A percentile compares a stretch with the other conserved stretches of the same genome.
phyloP scores from a whole-genome alignment of 2,888 invertebrate genomes.

The Xestia ashworthii region DNA sequence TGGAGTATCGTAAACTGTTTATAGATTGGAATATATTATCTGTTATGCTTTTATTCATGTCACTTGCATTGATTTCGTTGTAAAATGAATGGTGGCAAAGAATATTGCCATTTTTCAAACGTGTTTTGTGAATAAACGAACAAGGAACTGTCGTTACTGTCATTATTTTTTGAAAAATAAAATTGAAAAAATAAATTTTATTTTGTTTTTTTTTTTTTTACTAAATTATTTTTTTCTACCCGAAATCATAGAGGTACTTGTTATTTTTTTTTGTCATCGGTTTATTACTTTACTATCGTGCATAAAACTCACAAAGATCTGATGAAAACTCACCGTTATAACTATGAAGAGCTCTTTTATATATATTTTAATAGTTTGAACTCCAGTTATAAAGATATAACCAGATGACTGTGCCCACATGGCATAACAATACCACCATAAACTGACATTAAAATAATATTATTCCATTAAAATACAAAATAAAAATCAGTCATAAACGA shows the following conservation, averaged over 20 bases:
- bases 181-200: neutral
- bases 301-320: neutral
- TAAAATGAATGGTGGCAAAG: conserved; percentile 48
- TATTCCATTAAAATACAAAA: conserved; percentile 25
- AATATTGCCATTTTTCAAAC: neutral
- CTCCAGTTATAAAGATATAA: neutral
- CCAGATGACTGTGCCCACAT: neutral
- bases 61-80: conserved; percentile 58
- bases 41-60: conserved; percentile 71
- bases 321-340: neutral
- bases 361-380: neutral
- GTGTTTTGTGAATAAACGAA: neutral
- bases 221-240: neutral
- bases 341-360: neutral
- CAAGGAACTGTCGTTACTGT: neutral
- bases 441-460: conserved; percentile 41
- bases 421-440: conserved; percentile 19
- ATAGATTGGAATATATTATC: conserved; percentile 78
- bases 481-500: conserved; percentile 49
- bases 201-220: neutral
- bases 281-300: neutral
- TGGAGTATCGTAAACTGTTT: conserved; percentile 79
- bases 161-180: neutral
- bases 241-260: neutral
- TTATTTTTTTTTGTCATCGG: neutral